Conservation (phyloP, 2,113 vertebrate species). For the Phainopepla nitens region DNA sequence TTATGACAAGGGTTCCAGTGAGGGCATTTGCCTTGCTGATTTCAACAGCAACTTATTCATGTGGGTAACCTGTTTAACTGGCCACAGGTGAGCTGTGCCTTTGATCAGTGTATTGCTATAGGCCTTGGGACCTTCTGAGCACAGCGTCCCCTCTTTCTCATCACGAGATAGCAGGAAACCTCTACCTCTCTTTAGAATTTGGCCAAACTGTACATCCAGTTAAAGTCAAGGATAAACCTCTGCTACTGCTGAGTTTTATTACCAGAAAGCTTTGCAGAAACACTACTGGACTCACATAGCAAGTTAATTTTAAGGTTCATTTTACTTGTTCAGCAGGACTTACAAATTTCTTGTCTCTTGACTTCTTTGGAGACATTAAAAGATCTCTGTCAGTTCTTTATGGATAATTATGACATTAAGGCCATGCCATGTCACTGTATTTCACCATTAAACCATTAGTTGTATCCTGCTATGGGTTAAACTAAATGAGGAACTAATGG, state of each 20-base stretch:
- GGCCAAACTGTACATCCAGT: background rate
- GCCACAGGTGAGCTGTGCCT: background rate
- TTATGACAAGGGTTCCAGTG: background rate
- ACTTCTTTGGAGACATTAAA: slow-evolving; percentile 6
- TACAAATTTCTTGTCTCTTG: background rate
- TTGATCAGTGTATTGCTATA: background rate
- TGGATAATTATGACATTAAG: slow-evolving; percentile 15
- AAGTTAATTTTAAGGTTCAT: background rate
- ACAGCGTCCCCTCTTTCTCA: background rate
- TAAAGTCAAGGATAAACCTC: background rate
- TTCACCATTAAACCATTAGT: background rate
- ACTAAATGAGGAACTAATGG: background rate
- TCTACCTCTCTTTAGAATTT: background rate
- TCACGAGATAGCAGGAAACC: background rate
- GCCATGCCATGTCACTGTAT: background rate
- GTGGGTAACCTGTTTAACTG: background rate
- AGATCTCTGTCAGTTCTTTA: background rate
- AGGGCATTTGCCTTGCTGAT: background rate
- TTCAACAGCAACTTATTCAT: background rate
- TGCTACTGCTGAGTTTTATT: background rate
- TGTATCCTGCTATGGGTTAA: background rate
- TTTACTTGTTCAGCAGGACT: background rate
- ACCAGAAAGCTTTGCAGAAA: background rate
- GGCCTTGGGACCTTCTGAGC: background rate
- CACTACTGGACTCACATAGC: background rate